Percentiles rank a stretch among this genome's conserved stretches.
These are phyloP conservation scores for Agapornis canus DNA, from an alignment of 2,797 vertebrate species.

Conservation along the genomic window DNA sequence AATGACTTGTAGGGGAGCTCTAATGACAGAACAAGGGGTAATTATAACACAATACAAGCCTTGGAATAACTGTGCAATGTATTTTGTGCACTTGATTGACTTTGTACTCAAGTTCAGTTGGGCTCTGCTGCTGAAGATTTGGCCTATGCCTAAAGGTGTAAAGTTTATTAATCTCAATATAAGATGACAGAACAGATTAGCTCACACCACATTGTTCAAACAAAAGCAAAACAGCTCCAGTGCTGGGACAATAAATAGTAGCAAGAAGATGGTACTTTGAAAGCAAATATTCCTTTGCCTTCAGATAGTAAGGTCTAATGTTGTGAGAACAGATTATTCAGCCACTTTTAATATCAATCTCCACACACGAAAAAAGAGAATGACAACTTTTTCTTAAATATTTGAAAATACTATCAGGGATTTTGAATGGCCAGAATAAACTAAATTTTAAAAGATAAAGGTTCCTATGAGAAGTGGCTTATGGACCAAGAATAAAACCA, in stretches of 20 bases:
- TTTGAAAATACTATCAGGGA: not conserved
- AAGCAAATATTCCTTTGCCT: constrained; percentile 39
- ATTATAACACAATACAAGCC: constrained; percentile 76
- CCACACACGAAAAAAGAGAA: not conserved
- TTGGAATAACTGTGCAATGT: constrained; percentile 74
- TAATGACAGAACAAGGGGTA: constrained; percentile 81
- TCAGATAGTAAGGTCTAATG: not conserved
- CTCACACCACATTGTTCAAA: constrained; percentile 55
- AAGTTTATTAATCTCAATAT: constrained; percentile 77
- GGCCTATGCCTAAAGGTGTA: constrained; percentile 70
- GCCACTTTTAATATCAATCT: not conserved
- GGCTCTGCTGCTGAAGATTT: constrained; percentile 62
- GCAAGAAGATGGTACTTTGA: not conserved
- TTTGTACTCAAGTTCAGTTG: constrained; percentile 76
- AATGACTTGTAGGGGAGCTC: constrained; percentile 77
- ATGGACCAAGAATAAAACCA: not conserved
- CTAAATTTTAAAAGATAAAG: not conserved
- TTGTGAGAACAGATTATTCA: constrained; percentile 10
- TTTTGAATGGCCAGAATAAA: not conserved
- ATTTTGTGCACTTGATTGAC: constrained; percentile 78
- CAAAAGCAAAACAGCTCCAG: constrained; percentile 41
- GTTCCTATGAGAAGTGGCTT: not conserved
- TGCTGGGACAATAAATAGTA: not conserved
- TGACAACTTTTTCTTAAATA: not conserved
- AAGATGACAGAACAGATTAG: constrained; percentile 72